These are phyloP conservation scores for Conchocele bisecta DNA, from an alignment of 2,888 invertebrate genomes.

Conservation along the genomic window DNA sequence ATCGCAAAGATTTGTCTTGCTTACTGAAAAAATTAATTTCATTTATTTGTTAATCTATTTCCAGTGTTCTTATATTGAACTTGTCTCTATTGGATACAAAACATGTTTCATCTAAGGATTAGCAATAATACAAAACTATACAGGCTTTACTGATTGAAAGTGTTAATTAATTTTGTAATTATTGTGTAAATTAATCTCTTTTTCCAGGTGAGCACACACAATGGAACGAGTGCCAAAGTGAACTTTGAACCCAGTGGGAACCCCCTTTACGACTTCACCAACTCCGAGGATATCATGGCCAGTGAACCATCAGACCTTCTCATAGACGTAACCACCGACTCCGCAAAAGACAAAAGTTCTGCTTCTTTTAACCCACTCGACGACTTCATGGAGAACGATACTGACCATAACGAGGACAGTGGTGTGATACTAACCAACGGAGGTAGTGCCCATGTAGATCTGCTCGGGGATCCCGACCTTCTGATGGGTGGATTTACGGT, in stretches of 20 bases:
- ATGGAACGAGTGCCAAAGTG: conserved; percentile 42
- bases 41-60: too few species aligned
- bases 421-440: conserved; percentile 47
- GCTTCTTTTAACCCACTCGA: conserved; percentile 60
- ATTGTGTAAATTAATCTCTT: neutral
- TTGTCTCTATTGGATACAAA: too few species aligned
- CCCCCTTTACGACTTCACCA: conserved; percentile 63
- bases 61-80: too few species aligned
- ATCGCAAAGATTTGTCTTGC: too few species aligned
- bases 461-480: too few species aligned
- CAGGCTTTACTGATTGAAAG: neutral
- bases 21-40: too few species aligned
- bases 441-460: neutral
- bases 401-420: too few species aligned
- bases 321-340: conserved; percentile 43
- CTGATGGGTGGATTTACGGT: conserved; percentile 7
- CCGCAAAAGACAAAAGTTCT: conserved; percentile 38
- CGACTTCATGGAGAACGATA: conserved; percentile 60
- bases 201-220: conserved; percentile 49
- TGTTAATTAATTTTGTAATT: neutral
- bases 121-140: too few species aligned
- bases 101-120: too few species aligned
- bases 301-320: conserved; percentile 47
- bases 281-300: conserved; percentile 41
- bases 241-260: conserved; percentile 55